Evolutionary conservation across 2,113 vertebrate species (phyloP), one percentile per base, ranked within the genome.

Genomic region (Epinephelus lanceolatus): DNA sequence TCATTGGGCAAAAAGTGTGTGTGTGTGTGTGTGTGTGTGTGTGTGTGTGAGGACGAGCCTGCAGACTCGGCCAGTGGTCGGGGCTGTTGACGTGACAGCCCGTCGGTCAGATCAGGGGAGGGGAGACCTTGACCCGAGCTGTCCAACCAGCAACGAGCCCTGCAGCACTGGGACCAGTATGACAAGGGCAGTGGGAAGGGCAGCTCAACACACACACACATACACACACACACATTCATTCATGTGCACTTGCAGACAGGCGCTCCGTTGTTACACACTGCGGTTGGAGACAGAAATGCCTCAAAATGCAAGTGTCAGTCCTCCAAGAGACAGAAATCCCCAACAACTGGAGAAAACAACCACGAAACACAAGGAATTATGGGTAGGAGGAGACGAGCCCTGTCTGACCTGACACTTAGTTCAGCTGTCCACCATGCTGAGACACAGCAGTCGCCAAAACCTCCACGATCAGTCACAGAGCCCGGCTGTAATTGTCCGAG

Each of bases 121-220:
- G 86, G 86, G 91, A 90, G 92, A 92, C 92, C 92, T 93, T 93
- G 94, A 94, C 93, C 95, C 60, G 86, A 94, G 90, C 91, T 92
- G 90, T 93, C 92, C 88, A 88, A 86, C 83, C 86, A 91, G 88
- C 90, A 91, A 84, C 78, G 45, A 89, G 86, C 91, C 92, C 90
- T 52, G 89, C 89, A 94, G 93, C 93, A 88, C 81, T 90, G 89
- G 88, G 91, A 93, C 91, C 91, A 88, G 90, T 85, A 91, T 94
- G 94, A 94, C 94, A 94, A 93, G 92, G 93, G 92, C 88, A 92
- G 86, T 85, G 87, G 76, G 89, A 92, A 93, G 93, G 92, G 87
- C 92, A 89, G 79, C 83, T 27, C 21, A 78, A 61, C 33, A 33
- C 71, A 85, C 65, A 63, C 68, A 57, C 56, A 61, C 63, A 68